Conservation (phyloP, 2,888 invertebrate genomes). For the Troides aeacus region DNA sequence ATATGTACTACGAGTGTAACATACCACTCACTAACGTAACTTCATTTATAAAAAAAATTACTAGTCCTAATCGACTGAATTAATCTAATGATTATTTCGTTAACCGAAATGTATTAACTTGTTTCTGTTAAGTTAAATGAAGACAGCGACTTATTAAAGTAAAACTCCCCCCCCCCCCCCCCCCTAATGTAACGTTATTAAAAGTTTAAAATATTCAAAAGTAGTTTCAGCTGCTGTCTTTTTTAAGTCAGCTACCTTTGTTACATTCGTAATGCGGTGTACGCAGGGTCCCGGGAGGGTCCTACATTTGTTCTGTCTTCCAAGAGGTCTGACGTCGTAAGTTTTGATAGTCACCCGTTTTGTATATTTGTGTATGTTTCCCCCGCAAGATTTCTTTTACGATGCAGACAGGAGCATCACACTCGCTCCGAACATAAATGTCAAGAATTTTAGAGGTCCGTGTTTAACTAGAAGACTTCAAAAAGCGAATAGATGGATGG, state of each 20-base stretch:
- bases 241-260: slow-evolving; percentile 6
- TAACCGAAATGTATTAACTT: too few relatives aligned
- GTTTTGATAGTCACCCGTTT: slow-evolving; percentile 20
- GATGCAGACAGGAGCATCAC: neutral
- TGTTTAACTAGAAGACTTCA: neutral
- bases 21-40: too few relatives aligned
- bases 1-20: too few relatives aligned
- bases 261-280: slow-evolving; percentile 17
- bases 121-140: too few relatives aligned
- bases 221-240: neutral
- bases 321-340: slow-evolving; percentile 19
- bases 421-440: neutral
- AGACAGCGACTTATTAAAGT: too few relatives aligned
- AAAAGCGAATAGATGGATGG: neutral
- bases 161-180: too few relatives aligned
- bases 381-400: slow-evolving; percentile 10
- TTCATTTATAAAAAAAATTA: too few relatives aligned
- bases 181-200: neutral
- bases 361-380: slow-evolving; percentile 15
- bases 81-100: too few relatives aligned
- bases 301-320: slow-evolving; percentile 7
- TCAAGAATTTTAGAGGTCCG: neutral
- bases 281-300: slow-evolving; percentile 12
- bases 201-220: slow-evolving; percentile 5
- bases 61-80: too few relatives aligned